Evolutionary conservation across 2,797 vertebrate genomes (phyloP).

Genomic region (Pipistrellus nathusii): DNA sequence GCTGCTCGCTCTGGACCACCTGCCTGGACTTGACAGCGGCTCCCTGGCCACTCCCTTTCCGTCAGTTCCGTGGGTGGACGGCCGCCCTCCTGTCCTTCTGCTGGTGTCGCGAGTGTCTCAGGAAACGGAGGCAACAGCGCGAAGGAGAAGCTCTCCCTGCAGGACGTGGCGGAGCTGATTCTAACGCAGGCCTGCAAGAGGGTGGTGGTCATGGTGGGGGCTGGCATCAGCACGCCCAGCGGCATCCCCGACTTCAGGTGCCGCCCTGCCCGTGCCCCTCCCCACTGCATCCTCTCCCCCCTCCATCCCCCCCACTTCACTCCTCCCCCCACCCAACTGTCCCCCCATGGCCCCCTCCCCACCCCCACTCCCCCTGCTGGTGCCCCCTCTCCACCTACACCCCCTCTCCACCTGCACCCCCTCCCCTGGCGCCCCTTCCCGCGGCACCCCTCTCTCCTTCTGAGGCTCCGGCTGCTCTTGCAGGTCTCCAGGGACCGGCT

Average conservation of each 20-base stretch:
- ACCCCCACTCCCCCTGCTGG: no score
- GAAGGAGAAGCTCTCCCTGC: slow-evolving; percentile 86
- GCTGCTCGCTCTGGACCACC: accelerated
- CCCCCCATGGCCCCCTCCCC: no score
- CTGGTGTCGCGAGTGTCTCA: slow-evolving; percentile 51
- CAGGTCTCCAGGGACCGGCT: slow-evolving; percentile 95
- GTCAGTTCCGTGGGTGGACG: slow-evolving; percentile 30
- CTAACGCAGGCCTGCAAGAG: slow-evolving; percentile 84
- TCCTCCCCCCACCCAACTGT: no score
- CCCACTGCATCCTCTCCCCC: neutral
- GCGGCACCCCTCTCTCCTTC: accelerated
- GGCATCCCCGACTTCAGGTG: slow-evolving; percentile 98
- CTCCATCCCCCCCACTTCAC: no score
- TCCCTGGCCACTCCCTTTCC: neutral
- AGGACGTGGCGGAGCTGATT: slow-evolving; percentile 89
- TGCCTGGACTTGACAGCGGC: accelerated
- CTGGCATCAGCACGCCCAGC: slow-evolving; percentile 96
- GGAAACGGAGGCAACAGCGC: slow-evolving; percentile 79
- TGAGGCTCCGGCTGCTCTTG: neutral
- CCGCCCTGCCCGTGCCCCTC: neutral
- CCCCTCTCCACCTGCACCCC: neutral
- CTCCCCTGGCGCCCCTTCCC: no score
- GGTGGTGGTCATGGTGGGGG: slow-evolving; percentile 96
- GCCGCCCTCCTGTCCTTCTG: slow-evolving; percentile 41
- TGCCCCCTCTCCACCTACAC: no score